Base-by-base conservation (phyloP, 2,888 invertebrate genomes). In the Trachelus troglodyta region DNA sequence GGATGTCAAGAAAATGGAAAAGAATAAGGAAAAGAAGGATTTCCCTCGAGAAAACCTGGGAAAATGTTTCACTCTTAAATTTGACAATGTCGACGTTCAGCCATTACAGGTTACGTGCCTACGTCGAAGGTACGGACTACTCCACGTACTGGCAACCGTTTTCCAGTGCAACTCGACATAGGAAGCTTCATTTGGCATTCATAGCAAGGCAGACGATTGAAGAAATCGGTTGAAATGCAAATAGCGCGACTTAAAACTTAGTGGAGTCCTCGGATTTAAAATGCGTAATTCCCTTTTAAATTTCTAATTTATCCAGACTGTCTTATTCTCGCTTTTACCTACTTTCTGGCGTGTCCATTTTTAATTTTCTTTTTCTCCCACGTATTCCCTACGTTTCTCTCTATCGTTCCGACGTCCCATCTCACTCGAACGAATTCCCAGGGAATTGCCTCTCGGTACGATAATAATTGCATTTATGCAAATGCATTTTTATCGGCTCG, bases 401-500 rank as follows among this genome's bases (percentile, higher is more conserved):
- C 23, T 56, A 9, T 9, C 23, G 23, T 9, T 9, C 23, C 56
- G 23, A 23, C 56, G 23, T 15, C 9, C 56, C 56, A 4, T 23
- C 56, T 9, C 9, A 1, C 56, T 9, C 56, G 56, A 23, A 56
- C 23, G 23, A 56, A 56, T 56, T 56, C 56, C 56, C 56, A 56
- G 56, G 23, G 56, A 56, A 23, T 56, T 23, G 23, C 56, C 56
- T 23, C 56, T 23, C 56, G 23, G 56, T 56, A 23, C 56, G 23
- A 56, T 73, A 73, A 71, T 76, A 76, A 82, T 85, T 81, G 80
- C 68, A 73, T 71, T 77, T 78, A 85, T 82, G 85, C 85, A 84
- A 85, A 85, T 81, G 80, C 80, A 75, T 79, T 79, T 79, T 84
- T 80, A 83, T 81, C 81, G 76, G 37, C 69, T 76, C 34, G 77